These are phyloP conservation scores for Lamprotornis superbus DNA, from an alignment of 2,113 vertebrate species.

Conservation along the genomic window DNA sequence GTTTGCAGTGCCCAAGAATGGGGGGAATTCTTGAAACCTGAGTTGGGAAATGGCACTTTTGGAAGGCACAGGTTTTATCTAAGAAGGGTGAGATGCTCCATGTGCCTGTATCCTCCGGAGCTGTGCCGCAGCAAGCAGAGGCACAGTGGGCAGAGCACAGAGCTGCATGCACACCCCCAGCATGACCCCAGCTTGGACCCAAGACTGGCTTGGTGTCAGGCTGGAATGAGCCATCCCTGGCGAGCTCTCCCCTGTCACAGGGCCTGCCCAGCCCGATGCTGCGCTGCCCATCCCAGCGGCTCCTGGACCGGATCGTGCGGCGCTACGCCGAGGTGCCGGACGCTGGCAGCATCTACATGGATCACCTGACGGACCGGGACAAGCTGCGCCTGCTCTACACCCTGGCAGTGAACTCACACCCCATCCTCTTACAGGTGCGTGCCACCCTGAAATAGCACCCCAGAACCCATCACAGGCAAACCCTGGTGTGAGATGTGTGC, in stretches of 20 bases:
- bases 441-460: not conserved
- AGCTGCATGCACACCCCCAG: accelerated
- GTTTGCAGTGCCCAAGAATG: accelerated
- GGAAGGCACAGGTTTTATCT: accelerated
- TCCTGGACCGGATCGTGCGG: constrained; percentile 81
- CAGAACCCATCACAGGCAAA: not conserved
- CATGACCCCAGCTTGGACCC: no score
- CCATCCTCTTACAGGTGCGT: constrained; percentile 80
- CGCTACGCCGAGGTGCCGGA: constrained; percentile 83
- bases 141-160: not conserved
- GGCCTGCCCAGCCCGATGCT: constrained; percentile 79
- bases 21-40: not conserved
- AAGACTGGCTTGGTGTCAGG: not conserved
- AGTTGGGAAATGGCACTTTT: not conserved
- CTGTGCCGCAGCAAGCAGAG: accelerated
- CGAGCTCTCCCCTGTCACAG: not conserved
- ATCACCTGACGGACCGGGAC: constrained; percentile 79
- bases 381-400: constrained; percentile 84
- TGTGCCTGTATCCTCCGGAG: accelerated
- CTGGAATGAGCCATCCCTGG: not conserved
- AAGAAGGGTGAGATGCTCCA: accelerated
- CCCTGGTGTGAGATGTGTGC: accelerated
- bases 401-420: constrained; percentile 79
- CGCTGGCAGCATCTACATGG: constrained; percentile 84
- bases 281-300: constrained; percentile 81